Conservation (phyloP, 2,113 vertebrate genomes). For the Hymenochirus boettgeri region DNA sequence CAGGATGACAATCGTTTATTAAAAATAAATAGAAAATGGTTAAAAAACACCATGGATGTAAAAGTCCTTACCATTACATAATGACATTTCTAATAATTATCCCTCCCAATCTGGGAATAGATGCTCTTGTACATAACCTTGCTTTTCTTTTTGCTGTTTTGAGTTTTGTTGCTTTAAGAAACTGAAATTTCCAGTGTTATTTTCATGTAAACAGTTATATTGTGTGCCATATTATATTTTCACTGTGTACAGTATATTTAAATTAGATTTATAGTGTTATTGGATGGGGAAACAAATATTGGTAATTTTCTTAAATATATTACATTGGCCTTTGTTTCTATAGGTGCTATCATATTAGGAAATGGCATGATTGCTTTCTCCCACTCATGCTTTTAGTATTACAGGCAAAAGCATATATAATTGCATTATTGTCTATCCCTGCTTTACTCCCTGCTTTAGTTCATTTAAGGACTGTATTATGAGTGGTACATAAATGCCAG, state of each 20-base stretch:
- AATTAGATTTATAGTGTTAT: neutral
- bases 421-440: neutral
- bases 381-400: neutral
- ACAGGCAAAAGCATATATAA: too few relatives aligned
- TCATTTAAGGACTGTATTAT: too few relatives aligned
- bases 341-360: neutral
- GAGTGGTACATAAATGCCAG: too few relatives aligned
- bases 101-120: neutral
- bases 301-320: too few relatives aligned
- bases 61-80: neutral
- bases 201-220: neutral
- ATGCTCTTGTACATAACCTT: neutral
- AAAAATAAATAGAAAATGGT: neutral
- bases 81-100: neutral
- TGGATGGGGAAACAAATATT: neutral
- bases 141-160: neutral
- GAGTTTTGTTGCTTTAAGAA: neutral
- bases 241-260: constrained; percentile 1
- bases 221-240: constrained; percentile 2
- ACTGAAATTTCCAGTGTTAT: neutral
- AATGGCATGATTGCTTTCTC: neutral
- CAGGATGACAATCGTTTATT: neutral
- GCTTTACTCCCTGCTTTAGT: too few relatives aligned
- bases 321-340: too few relatives aligned
- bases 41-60: neutral